Evolutionary conservation across 2,888 invertebrate species (phyloP).

Genomic region (Selenia dentaria): DNA sequence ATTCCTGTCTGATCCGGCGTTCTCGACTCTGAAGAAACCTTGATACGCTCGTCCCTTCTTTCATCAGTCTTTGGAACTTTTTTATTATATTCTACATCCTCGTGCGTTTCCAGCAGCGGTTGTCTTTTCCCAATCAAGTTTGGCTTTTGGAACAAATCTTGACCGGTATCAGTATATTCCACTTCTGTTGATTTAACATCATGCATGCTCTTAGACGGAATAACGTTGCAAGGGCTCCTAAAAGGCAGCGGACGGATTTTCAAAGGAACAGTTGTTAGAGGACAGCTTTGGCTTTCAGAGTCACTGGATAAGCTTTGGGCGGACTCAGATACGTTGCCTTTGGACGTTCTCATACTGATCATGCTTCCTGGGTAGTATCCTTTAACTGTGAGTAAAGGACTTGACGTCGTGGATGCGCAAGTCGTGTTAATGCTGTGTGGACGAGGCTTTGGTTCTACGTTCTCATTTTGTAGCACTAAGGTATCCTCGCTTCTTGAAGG

Average conservation of each 20-base stretch:
- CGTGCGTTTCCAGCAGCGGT: slow-evolving; percentile 72
- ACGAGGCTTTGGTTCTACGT: slow-evolving; percentile 75
- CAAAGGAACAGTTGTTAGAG: slow-evolving; percentile 79
- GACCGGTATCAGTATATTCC: slow-evolving; percentile 73
- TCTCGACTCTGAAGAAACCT: slow-evolving; percentile 47
- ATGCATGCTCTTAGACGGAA: slow-evolving; percentile 86
- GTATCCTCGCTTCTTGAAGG: slow-evolving; percentile 93
- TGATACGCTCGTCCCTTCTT: slow-evolving; percentile 51
- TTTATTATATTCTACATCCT: slow-evolving; percentile 76
- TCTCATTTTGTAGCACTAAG: slow-evolving; percentile 78
- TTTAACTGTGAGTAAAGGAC: slow-evolving; percentile 87
- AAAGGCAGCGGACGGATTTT: slow-evolving; percentile 82
- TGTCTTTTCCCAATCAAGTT: slow-evolving; percentile 75
- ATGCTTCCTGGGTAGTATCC: slow-evolving; percentile 86
- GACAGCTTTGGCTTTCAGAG: slow-evolving; percentile 85
- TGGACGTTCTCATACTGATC: slow-evolving; percentile 86
- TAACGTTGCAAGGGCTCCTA: slow-evolving; percentile 67
- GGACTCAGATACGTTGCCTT: slow-evolving; percentile 86
- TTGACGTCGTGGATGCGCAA: slow-evolving; percentile 86
- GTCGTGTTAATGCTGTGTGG: slow-evolving; percentile 85
- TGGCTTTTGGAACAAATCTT: slow-evolving; percentile 62
- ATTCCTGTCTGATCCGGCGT: slow-evolving; percentile 82
- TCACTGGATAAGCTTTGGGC: slow-evolving; percentile 88
- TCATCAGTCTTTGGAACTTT: slow-evolving; percentile 80
- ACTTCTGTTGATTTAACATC: slow-evolving; percentile 83